Percentiles rank a stretch among this genome's conserved stretches.
Evolutionary conservation across 2,113 vertebrate species (phyloP).

Genomic region (Pedetes capensis): DNA sequence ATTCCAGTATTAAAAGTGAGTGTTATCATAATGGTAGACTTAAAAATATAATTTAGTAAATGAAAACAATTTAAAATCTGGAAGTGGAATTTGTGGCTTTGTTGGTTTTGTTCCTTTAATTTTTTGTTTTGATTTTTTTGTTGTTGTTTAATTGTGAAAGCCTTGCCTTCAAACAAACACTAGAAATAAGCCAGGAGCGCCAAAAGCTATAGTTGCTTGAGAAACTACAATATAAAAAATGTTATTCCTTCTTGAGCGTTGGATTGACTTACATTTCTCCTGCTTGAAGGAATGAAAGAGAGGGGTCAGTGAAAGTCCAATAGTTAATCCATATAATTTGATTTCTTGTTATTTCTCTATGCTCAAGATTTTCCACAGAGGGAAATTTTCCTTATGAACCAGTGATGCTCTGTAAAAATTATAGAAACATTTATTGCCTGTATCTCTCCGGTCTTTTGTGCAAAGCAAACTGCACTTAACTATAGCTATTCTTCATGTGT

Average conservation of each 20-base stretch:
- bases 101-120: too few species aligned
- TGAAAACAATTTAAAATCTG: not conserved
- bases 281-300: not conserved
- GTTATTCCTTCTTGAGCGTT: not conserved
- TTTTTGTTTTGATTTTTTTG: not conserved
- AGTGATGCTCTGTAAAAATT: not conserved
- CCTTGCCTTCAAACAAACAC: not conserved
- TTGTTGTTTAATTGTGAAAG: not conserved
- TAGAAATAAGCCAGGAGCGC: not conserved
- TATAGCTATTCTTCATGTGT: not conserved
- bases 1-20: not conserved
- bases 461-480: not conserved
- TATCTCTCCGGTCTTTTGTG: not conserved
- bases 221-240: not conserved
- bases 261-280: not conserved
- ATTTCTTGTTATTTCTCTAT: conserved; percentile 26
- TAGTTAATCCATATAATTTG: not conserved
- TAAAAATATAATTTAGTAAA: not conserved
- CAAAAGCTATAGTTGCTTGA: not conserved
- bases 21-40: not conserved
- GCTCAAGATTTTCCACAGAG: conserved; percentile 9
- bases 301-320: not conserved
- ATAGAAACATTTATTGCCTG: not conserved
- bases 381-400: not conserved
- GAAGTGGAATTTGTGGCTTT: not conserved